Evolutionary conservation across 2,888 invertebrate species (phyloP), one percentile per base, ranked within the genome.

Genomic region (Volucella inflata): DNA sequence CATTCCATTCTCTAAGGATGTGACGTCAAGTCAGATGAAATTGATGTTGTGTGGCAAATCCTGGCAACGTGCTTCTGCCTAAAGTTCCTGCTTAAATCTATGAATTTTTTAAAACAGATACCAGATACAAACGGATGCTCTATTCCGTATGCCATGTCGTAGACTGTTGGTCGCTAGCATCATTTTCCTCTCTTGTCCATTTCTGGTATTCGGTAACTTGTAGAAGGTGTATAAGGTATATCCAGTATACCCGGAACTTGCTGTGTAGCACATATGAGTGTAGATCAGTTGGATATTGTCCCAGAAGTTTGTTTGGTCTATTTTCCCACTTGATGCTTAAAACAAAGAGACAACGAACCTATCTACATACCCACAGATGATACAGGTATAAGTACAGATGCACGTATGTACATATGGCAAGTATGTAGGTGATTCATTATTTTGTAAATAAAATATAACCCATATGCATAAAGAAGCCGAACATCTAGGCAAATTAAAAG

Each of bases 11-110:
- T 85, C 81, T 57, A 17, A 81, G 85, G 85, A 85, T 81, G 72
- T 81, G 68, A 81, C 59, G 85, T 85, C 77, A 57, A 85, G 68
- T 85, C 50, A 51, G 76, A 72, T 85, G 67, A 80, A 84, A 76
- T 84, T 80, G 71, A 84, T 80, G 84, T 80, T 75, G 44, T 64
- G 71, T 68, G 46, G 72, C 67, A 62, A 80, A 77, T 76, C 85
- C 68, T 77, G 70, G 71, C 71, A 81, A 81, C 72, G 67, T 76
- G 57, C 67, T 75, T 53, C 17, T 62, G 67, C 75, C 60, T 71
- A 48, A 75, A 80, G 65, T 65, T 80, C 36, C 59, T 75, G 48
- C 65, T 83, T 68, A 70, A 60, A 70, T 75, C 75, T 67, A 80
- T 80, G 71, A 75, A 48, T 84, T 85, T 84, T 76, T 83, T 30